Evolutionary conservation across 2,797 vertebrate genomes (phyloP), one percentile per base, ranked within the genome.

Genomic region (Tokudaia tokunoshimensis): DNA sequence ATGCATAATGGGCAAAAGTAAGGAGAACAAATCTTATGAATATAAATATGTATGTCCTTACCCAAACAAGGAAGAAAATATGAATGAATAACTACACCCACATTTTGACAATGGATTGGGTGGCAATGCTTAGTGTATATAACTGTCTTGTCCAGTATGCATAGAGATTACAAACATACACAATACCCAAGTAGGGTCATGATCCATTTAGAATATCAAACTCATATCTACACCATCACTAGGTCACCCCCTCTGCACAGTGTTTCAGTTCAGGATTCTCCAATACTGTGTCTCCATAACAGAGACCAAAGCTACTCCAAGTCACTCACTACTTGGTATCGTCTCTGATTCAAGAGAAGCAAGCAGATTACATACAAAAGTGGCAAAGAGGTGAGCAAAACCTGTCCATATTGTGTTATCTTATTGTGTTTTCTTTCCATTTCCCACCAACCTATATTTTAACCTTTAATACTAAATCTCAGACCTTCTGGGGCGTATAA

Each of bases 1-100:
- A 37, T 78, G 44, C 3, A 80, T 55, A 65, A 44, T 22, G 41
- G 11, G 22, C 19, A 79, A 81, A 85, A 75, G 24, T 22, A 78
- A 89, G n/a, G 19, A 61, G 17, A 34, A 76, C 7, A 78, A 29
- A 59, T 84, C 50, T 85, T 65, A 89, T 86, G 41, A 82, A 79
- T 74, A 75, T 75, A 55, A 82, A 67, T 29, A 52, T 52, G 75
- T 29, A 87, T 17, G 59, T 55, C n/a, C 9, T 72, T 41, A 78
- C 37, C 13, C 26, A 94, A 95, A 57, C 12, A 88, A 93, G 34
- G 59, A 93, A 94, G 55, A 83, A 83, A 95, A 86, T 50, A 79
- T 29, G 37, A 2, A n/a, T 37, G 12, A n/a, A 67, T 24, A 74
- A n/a, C n/a, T 67, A 17, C 44, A 88, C 11, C 65, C 20, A 72